These are phyloP conservation scores for Octodon degus DNA, from an alignment of 2,113 vertebrate genomes.

Conservation along the genomic window DNA sequence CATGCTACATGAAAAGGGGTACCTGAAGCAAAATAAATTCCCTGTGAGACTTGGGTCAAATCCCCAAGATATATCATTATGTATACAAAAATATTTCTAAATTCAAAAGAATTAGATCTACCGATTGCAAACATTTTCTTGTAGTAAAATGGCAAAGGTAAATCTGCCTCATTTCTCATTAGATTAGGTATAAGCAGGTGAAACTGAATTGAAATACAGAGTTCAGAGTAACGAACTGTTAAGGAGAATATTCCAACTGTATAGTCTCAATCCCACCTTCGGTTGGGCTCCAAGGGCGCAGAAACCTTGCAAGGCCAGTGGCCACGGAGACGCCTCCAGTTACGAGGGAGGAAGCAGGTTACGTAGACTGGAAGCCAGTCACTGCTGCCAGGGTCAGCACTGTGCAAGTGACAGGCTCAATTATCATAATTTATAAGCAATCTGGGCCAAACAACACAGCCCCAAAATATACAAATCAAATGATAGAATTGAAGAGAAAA, in stretches of 20 bases:
- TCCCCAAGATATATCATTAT: not conserved
- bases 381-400: no score
- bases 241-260: not conserved
- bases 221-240: not conserved
- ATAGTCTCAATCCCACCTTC: not conserved
- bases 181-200: not conserved
- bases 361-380: not conserved
- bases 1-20: not conserved
- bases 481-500: not conserved
- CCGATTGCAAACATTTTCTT: not conserved
- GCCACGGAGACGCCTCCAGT: no score
- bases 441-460: not conserved
- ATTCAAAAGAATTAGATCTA: not conserved
- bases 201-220: not conserved
- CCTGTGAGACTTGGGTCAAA: not conserved
- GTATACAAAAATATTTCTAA: not conserved
- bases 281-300: not conserved
- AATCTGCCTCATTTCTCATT: not conserved
- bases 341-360: not conserved
- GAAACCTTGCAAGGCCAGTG: not conserved
- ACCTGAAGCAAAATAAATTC: not conserved
- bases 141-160: not conserved
- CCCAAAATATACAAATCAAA: not conserved
- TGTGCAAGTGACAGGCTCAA: not conserved
- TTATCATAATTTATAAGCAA: not conserved